These are phyloP conservation scores for Gorsachius goisagi DNA, from an alignment of 2,113 vertebrate species.

Conservation along the genomic window DNA sequence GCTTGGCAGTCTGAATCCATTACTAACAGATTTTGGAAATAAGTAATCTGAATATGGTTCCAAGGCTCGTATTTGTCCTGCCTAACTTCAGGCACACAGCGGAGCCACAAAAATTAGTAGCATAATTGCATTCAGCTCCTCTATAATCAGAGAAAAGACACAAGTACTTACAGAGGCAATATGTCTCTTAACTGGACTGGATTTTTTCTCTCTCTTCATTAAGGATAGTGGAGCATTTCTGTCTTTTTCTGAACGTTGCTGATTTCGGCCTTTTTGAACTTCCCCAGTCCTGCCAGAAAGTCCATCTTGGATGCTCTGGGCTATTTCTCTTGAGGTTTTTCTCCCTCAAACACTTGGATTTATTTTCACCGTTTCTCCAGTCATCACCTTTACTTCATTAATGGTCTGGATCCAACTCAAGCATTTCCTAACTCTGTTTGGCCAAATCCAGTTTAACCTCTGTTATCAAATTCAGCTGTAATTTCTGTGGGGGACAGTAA, in stretches of 20 bases:
- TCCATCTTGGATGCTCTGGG: neutral
- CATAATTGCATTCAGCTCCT: neutral
- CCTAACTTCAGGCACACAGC: neutral
- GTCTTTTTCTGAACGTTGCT: neutral
- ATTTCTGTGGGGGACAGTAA: neutral
- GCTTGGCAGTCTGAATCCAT: neutral
- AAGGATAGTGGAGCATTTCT: neutral
- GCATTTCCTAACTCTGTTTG: neutral
- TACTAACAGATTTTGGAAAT: neutral
- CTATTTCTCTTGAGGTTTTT: neutral
- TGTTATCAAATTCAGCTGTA: neutral
- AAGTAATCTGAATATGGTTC: neutral
- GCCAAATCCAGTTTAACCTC: neutral
- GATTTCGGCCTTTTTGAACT: neutral
- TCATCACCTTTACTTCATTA: neutral
- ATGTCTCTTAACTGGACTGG: neutral
- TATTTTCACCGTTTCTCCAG: neutral
- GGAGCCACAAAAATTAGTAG: conserved; percentile 13
- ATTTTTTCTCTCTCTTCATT: neutral
- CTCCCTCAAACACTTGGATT: neutral
- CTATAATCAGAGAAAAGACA: neutral
- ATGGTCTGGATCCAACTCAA: neutral
- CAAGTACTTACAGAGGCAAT: neutral
- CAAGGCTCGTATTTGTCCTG: neutral
- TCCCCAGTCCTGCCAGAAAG: neutral